Base-by-base conservation (phyloP, 2,797 vertebrate genomes). In the Leontocebus nigricollis region DNA sequence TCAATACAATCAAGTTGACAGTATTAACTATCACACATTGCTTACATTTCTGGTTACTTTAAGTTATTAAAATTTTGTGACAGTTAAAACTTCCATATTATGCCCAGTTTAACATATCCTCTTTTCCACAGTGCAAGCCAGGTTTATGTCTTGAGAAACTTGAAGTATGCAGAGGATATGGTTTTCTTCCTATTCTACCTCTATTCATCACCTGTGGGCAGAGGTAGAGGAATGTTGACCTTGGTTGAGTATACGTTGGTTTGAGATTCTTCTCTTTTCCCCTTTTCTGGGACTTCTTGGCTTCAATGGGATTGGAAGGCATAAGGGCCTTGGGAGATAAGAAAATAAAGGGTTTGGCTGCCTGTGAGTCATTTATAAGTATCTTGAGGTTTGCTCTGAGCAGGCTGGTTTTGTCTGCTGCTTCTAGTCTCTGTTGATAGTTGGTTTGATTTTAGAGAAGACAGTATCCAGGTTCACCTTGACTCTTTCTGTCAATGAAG, bases 271-370 rank as follows among this genome's bases (percentile, higher is more conserved):
- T 61, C 50, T n/a, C 33, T 19, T 52, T 83, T 39, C 1, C 1
- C 6, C 4, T 64, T 90, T 86, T 77, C 50, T 76, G 55, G 46
- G 11, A 67, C 80, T 67, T 67, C 15, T n/a, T 67, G 36, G 19
- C 9, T 80, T 79, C 20, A 24, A 0, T 33, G 1, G 22, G 1
- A 3, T 64, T 57, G 15, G 8, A 46, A 5, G 10, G 1, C 22
- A 15, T 9, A 76, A 44, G 13, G 27, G 3, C 17, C n/a, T 22
- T 36, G n/a, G 27, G 9, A 80, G 4, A 30, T 50, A 79, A 82
- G 46, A 57, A 77, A 19, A 81, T 13, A 11, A 57, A 88, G 5
- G 0, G 1, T 76, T 13, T 88, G 27, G 10, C 70, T 13, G 39
- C 10, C 17, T 73, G 2, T 83, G 72, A 73, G 27, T 70, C 33